phyloP scores from a whole-genome alignment of 2,113 vertebrate genomes.

The Microcebus jonahi region DNA sequence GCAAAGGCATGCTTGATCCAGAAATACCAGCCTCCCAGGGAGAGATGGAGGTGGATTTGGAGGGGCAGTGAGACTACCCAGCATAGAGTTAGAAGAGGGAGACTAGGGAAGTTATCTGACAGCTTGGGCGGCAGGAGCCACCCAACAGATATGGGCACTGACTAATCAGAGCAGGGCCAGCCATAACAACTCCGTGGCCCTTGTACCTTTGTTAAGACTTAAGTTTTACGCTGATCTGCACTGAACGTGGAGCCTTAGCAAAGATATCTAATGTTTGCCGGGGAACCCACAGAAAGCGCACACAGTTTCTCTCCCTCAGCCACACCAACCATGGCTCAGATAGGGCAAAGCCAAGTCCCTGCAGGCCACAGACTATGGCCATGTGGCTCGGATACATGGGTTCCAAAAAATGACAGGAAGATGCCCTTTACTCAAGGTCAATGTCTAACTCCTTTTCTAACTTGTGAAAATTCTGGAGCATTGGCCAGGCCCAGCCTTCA shows the following conservation, averaged over 20 bases:
- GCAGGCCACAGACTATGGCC: neutral
- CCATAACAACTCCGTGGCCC: rapidly evolving
- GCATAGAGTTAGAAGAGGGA: neutral
- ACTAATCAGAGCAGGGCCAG: neutral
- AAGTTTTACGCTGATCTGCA: neutral
- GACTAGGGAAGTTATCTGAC: too few species aligned
- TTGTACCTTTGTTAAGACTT: neutral
- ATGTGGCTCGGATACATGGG: neutral
- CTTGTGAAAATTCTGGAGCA: neutral
- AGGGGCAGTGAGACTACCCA: neutral
- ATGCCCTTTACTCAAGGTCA: neutral
- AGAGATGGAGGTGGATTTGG: neutral
- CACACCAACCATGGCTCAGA: neutral
- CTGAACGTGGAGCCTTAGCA: neutral
- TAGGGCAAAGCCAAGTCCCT: neutral
- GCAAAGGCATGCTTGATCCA: neutral
- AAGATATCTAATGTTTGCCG: neutral
- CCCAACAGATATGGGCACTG: neutral
- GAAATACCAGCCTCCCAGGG: neutral
- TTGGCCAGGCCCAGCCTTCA: neutral
- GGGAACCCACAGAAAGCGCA: rapidly evolving
- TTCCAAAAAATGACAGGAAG: neutral
- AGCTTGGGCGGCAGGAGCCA: neutral
- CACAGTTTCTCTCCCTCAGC: neutral
- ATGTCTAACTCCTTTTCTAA: neutral